A percentile compares a stretch with the other conserved stretches of the same genome.
Conservation (phyloP, 1,140 invertebrate genomes). For the Drosophila takahashii region DNA sequence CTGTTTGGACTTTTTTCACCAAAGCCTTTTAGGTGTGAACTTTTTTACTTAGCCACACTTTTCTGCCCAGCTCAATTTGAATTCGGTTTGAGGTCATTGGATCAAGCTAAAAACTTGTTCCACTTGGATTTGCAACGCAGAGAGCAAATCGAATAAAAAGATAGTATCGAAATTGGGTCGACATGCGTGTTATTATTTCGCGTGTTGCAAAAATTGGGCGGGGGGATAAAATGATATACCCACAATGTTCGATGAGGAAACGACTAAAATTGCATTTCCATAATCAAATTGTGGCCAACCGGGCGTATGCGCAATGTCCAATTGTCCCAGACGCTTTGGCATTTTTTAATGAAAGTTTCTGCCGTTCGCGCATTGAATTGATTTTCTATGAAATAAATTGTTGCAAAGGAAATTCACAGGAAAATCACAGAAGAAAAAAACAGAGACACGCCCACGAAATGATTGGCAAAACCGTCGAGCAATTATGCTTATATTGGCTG, state of each 20-base stretch:
- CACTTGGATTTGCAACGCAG: constrained; percentile 1
- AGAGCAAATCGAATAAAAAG: constrained; percentile 14
- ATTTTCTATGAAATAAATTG: constrained; percentile 44
- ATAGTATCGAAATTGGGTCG: constrained; percentile 33
- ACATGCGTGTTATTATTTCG: constrained; percentile 41
- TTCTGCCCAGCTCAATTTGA: constrained; percentile 15
- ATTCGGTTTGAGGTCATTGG: constrained; percentile 53
- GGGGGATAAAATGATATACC: constrained; percentile 6
- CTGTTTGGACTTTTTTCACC: constrained; percentile 5
- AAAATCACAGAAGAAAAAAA: not conserved
- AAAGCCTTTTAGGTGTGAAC: constrained; percentile 55
- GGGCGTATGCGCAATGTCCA: constrained; percentile 51
- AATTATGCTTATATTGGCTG: constrained; percentile 48
- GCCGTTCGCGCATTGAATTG: constrained; percentile 17
- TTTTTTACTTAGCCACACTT: constrained; percentile 38
- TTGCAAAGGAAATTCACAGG: constrained; percentile 21
- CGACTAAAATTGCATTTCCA: constrained; percentile 33
- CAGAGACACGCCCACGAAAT: constrained; percentile 36
- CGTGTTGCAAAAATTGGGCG: constrained; percentile 6
- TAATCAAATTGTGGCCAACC: constrained; percentile 34
- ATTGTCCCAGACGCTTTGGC: constrained; percentile 41
- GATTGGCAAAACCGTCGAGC: constrained; percentile 25
- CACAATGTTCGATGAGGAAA: constrained; percentile 27
- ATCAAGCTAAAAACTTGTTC: constrained; percentile 39
- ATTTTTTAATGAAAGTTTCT: constrained; percentile 59